Conservation (phyloP, 2,888 invertebrate genomes). For the Nysson spinosus region DNA sequence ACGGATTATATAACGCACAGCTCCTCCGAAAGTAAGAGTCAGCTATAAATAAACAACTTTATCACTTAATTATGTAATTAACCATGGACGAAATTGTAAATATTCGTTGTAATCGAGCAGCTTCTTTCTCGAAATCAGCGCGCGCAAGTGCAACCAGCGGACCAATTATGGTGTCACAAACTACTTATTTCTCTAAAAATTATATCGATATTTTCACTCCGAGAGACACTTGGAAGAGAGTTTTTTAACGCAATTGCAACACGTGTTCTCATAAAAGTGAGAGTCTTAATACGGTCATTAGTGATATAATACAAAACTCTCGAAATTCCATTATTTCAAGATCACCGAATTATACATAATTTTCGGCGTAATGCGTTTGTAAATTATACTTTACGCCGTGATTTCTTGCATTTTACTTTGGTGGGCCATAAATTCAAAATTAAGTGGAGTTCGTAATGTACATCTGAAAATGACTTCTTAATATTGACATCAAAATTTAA, state of each 20-base stretch:
- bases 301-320: slow-evolving; percentile 31
- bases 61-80: background rate
- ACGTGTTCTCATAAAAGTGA: slow-evolving; percentile 31
- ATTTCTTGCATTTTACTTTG: no score
- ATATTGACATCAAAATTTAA: no score
- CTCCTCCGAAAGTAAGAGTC: no score
- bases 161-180: no score
- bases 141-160: no score
- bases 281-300: slow-evolving; percentile 24
- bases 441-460: no score
- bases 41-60: slow-evolving; percentile 14
- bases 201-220: background rate
- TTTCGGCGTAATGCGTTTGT: no score
- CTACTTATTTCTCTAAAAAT: background rate
- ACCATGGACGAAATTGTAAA: no score
- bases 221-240: background rate
- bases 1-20: no score
- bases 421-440: no score
- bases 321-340: slow-evolving; percentile 21
- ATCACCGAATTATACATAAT: background rate
- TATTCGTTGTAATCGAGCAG: background rate
- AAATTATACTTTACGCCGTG: no score
- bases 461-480: no score
- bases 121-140: background rate
- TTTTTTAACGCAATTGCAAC: slow-evolving; percentile 22